Base-by-base conservation (phyloP, 2,797 vertebrate genomes). In the Lagodon rhomboides region DNA sequence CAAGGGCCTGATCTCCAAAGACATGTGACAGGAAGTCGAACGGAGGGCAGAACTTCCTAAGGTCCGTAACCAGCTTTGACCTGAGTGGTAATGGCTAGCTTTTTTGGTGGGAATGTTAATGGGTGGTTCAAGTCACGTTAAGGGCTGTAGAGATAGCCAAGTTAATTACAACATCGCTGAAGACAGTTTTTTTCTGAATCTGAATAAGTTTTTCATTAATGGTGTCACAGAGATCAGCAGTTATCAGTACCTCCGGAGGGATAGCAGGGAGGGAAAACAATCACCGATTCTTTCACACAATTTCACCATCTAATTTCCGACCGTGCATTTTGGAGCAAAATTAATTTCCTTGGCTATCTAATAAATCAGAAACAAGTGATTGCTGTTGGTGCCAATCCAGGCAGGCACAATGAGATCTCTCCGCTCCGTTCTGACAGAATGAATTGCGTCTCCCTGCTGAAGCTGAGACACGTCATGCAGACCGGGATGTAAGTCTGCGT, bases 271-370 rank as follows among this genome's bases (percentile, higher is more conserved):
- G 87, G 87, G 83, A 80, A 85, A 91, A 94, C 94, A 96, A 95
- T 93, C 92, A 91, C 84, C 80, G 92, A 94, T 94, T 94, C 93
- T 95, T 93, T 94, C 93, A 90, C 92, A 93, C 92, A 94, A 89
- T 95, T 95, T 95, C 91, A 92, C 93, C 92, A 92, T 94, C 94
- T 95, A 93, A 96, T 95, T 95, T 95, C 94, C 94, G 93, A 95
- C 93, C 76, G 77, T 92, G 93, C 94, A 94, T 94, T 96, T 95
- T 89, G 86, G 88, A 94, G 89, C 91, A 84, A 95, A 95, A 95
- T 95, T 95, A 94, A 95, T 96, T 96, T 96, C 94, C 94, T 94
- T 86, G 75, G 83, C 91, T 94, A 95, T 95, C 94, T 95, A 92
- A 95, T 94, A 92, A 94, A 96, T 95, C 93, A 93, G 93, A 94